Evolutionary conservation across 2,888 invertebrate genomes (phyloP), one percentile per base, ranked within the genome.

Genomic region (Eulithis prunata): DNA sequence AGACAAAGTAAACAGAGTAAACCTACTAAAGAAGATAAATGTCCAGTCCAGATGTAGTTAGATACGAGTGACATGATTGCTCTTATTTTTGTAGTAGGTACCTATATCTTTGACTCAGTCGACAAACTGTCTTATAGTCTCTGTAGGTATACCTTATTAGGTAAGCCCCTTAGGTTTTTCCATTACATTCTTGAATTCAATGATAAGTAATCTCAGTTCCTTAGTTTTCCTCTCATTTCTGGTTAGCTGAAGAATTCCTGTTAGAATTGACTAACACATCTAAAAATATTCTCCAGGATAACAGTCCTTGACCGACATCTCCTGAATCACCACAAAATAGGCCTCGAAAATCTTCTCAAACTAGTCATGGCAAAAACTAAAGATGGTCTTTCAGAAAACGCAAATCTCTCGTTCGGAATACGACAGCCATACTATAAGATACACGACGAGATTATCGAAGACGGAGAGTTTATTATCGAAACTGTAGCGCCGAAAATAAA

Each of bases 281-380:
- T 59, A 57, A 14, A 38, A 45, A 21, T 21, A n/a, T 45, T 65
- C 79, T 75, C 0, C 86, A 93, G 92, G 70, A 93, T 93, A 79
- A 93, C 92, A 74, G 86, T 85, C 0, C 70, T 93, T 2, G 92
- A 93, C 52, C 79, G 92, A 1, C 92, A 93, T 71, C 84, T 93
- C 0, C 71, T 93, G 0, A 90, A 86, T 72, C 79, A 90, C 56
- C 92, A 93, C 72, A 88, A 91, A 71, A 87, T 93, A 1, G 85
- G 88, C 0, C 72, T 93, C 0, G 91, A 91, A 7, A 88, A 81
- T 47, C 80, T 93, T 0, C 78, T 93, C 0, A 87, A 91, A 47
- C 77, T 93, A 0, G 92, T 93, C 0, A 84, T 93, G 84, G 83
- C 87, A 0, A 93, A 92, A 76, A 93, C 92, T 0, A 89, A 82